These are phyloP conservation scores for Myzus persicae DNA, from an alignment of 1,140 invertebrate species.

Conservation along the genomic window DNA sequence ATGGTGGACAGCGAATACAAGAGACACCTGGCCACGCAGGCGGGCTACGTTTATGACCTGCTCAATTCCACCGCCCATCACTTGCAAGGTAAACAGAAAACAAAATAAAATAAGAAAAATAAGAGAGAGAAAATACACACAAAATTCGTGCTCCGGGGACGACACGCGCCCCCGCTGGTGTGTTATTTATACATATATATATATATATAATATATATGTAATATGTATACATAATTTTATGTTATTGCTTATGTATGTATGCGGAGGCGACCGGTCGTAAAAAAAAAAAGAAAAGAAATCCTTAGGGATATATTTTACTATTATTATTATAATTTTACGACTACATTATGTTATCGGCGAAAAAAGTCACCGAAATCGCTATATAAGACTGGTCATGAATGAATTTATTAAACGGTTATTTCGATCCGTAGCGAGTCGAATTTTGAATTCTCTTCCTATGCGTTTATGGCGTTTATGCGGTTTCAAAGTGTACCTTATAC, in stretches of 20 bases:
- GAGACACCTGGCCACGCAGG: conserved; percentile 69
- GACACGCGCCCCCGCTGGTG: not conserved
- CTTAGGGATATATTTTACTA: not conserved
- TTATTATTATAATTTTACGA: conserved; percentile 20
- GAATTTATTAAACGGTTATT: not conserved
- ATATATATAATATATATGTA: too few relatives aligned
- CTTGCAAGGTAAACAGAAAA: conserved; percentile 70
- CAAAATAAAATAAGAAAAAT: not conserved
- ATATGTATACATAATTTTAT: not conserved
- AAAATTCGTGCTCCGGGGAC: not conserved
- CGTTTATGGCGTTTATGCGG: not conserved
- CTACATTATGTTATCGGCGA: not conserved
- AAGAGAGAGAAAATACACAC: not conserved
- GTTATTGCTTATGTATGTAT: not conserved
- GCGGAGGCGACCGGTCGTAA: not conserved
- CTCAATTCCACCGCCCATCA: conserved; percentile 71
- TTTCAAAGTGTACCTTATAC: not conserved
- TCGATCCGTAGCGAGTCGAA: not conserved
- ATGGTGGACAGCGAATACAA: conserved; percentile 70
- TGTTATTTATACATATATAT: not conserved
- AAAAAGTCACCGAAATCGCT: not conserved
- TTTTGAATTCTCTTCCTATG: not conserved
- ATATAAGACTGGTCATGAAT: not conserved
- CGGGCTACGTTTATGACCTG: conserved; percentile 71
- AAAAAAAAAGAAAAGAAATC: not conserved